These are phyloP conservation scores for Pteronotus mesoamericanus DNA, from an alignment of 2,797 vertebrate species.

Conservation along the genomic window DNA sequence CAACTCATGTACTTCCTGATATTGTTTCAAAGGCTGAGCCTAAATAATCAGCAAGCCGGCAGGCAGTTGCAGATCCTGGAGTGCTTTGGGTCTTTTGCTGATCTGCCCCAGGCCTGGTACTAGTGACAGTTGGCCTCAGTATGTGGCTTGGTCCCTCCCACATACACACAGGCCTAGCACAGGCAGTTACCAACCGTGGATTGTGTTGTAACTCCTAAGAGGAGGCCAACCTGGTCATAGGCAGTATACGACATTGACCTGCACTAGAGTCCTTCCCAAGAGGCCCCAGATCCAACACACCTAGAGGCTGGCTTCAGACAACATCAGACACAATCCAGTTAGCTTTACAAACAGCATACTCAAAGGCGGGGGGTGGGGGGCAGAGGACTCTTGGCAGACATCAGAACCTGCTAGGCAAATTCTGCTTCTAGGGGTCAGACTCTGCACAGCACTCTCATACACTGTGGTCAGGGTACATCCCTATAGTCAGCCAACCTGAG, in stretches of 20 bases:
- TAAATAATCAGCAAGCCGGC: not conserved
- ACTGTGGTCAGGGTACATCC: not conserved
- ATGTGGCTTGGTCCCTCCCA: not conserved
- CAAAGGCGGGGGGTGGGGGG: too few relatives aligned
- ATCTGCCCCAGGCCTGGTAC: not conserved
- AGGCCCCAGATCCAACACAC: not conserved
- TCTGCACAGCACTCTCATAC: not conserved
- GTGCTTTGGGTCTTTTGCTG: not conserved
- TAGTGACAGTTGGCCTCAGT: not conserved
- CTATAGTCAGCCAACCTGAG: too few relatives aligned
- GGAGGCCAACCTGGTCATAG: not conserved
- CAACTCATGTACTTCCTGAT: not conserved
- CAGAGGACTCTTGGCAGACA: too few relatives aligned
- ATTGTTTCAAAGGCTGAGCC: not conserved
- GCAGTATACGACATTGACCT: not conserved
- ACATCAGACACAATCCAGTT: not conserved
- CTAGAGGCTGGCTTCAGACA: not conserved
- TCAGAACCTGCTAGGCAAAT: not conserved
- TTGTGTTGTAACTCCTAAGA: not conserved
- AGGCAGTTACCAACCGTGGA: not conserved
- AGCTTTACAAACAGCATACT: too few relatives aligned
- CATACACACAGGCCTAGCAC: not conserved
- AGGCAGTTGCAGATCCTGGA: not conserved
- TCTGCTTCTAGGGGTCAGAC: not conserved
- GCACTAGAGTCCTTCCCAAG: too few relatives aligned